Base-by-base conservation (phyloP, 2,797 vertebrate genomes). In the Streptopelia turtur region DNA sequence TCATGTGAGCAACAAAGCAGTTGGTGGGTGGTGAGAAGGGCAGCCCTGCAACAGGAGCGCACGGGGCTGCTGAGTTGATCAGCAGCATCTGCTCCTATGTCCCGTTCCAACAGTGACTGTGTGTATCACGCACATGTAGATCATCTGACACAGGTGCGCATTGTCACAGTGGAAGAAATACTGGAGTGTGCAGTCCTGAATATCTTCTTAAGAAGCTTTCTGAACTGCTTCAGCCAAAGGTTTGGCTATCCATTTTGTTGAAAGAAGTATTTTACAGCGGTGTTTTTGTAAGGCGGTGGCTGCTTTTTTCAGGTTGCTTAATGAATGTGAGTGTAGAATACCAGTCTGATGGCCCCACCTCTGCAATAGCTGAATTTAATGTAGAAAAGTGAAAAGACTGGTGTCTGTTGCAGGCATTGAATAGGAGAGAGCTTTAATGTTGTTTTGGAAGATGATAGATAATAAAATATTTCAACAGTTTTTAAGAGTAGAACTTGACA, bases 71-170 rank as follows among this genome's bases (percentile, higher is more conserved):
- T 81, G 45, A 20, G 50, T 75, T 53, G 41, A 75, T 27, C 37
- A 39, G 11, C 30, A 6, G 28, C 11, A 3, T 23, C 60, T 78
- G 1, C 7, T 15, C 21, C 18, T 31, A 6, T 5, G 15, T 75
- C 30, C 35, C 2, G 0, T 41, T 75, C 37, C n/a, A 16, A 2
- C 11, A 49, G 43, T 18, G 30, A 13, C 33, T 7, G 1, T 31
- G 16, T 5, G 2, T 33, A 16, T 47, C 24, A 9, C 1, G 0
- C 31, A 49, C n/a, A 6, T 69, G 79, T 39, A 56, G 49, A n/a
- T 84, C 56, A 41, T 16, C 30, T 21, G 30, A 14, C 59, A n/a
- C 25, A 14, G 27, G 13, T 18, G 10, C 16, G 22, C 33, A 6
- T 39, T 43, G 45, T 53, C 24, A 21, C 60, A 49, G 45, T 1